Evolutionary conservation across 2,113 vertebrate species (phyloP).

Genomic region (Chroicocephalus ridibundus): DNA sequence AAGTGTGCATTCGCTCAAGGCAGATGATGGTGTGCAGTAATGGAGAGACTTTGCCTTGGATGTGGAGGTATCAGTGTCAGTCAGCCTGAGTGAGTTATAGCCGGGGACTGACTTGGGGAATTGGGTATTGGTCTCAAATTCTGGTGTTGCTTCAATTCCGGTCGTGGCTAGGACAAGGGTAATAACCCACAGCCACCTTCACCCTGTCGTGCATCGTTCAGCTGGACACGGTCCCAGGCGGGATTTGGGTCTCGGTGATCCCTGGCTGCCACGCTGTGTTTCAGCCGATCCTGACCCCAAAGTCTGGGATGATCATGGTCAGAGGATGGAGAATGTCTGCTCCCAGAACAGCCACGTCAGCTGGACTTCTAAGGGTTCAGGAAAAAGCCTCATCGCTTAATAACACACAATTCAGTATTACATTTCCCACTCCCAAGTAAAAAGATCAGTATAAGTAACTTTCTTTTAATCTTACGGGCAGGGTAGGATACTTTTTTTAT

Average conservation of each 20-base stretch:
- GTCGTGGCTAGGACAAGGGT: neutral
- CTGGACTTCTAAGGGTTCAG: neutral
- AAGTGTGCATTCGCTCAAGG: neutral
- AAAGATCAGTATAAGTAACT: neutral
- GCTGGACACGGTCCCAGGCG: rapidly evolving
- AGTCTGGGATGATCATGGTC: neutral
- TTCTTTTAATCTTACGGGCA: neutral
- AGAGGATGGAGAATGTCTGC: rapidly evolving
- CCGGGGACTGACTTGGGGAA: rapidly evolving
- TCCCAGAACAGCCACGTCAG: neutral
- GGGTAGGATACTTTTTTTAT: neutral
- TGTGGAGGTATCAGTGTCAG: neutral
- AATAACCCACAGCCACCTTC: neutral
- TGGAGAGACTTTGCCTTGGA: neutral
- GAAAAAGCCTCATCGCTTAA: neutral
- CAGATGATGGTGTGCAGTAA: neutral
- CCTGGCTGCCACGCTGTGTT: neutral
- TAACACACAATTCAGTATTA: neutral
- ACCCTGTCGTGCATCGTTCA: rapidly evolving
- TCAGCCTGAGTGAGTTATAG: neutral
- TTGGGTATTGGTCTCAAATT: neutral
- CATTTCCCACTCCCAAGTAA: neutral
- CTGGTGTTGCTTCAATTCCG: neutral
- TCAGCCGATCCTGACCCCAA: neutral
- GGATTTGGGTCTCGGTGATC: neutral